These are phyloP conservation scores for Pristionchus arcanus DNA, from an alignment of 2,888 invertebrate species.

Conservation along the genomic window DNA sequence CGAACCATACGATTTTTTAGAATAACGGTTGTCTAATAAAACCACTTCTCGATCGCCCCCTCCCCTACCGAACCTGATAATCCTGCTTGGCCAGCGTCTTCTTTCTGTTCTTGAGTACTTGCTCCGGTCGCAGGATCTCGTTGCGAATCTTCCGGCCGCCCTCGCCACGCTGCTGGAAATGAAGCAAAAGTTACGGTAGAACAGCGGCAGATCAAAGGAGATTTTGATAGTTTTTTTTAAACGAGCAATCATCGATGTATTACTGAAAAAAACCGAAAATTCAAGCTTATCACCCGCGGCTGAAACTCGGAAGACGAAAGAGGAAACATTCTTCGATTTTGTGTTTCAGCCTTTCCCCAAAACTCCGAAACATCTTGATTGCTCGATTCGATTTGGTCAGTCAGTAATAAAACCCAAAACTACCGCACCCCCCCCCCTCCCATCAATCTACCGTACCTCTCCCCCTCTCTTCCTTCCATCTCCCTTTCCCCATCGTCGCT, in stretches of 20 bases:
- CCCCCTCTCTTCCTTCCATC: slow-evolving; percentile 5
- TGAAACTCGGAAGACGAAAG: not conserved
- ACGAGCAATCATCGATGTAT: too few species aligned
- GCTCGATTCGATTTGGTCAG: too few species aligned
- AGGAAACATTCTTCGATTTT: not conserved
- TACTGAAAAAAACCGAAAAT: too few species aligned
- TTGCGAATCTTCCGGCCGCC: slow-evolving; percentile 48
- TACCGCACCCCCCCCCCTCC: too few species aligned
- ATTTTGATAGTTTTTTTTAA: too few species aligned
- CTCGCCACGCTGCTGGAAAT: slow-evolving; percentile 19
- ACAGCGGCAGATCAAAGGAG: not conserved
- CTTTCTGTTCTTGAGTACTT: slow-evolving; percentile 70
- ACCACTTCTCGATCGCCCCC: slow-evolving; percentile 42
- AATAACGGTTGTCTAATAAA: too few species aligned
- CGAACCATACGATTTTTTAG: too few species aligned
- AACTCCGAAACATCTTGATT: not conserved
- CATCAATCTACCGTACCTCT: slow-evolving; percentile 14
- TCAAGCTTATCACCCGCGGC: not conserved
- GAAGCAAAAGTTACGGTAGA: not conserved
- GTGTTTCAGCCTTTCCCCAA: not conserved
- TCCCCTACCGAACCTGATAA: slow-evolving; percentile 68
- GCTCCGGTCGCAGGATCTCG: slow-evolving; percentile 46
- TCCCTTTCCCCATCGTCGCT: slow-evolving; percentile 53
- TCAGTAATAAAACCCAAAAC: too few species aligned
- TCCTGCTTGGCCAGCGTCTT: slow-evolving; percentile 69